These are phyloP conservation scores for Drosophila leonis DNA, from an alignment of 2,888 invertebrate genomes.

Conservation along the genomic window DNA sequence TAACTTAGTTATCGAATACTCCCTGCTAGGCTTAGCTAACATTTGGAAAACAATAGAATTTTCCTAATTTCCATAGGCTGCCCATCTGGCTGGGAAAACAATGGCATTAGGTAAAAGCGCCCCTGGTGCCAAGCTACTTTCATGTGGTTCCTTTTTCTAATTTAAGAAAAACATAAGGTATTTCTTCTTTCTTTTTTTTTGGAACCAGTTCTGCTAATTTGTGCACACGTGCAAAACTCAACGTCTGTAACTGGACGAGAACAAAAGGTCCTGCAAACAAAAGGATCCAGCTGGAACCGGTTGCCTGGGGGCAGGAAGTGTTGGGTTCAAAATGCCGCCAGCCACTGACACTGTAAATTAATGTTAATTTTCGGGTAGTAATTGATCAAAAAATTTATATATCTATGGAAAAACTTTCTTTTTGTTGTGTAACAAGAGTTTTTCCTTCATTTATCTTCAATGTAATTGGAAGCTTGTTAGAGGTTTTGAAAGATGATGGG, in stretches of 20 bases:
- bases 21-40: slow-evolving; percentile 21
- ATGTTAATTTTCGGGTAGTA: slow-evolving; percentile 72
- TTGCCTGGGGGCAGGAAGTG: slow-evolving; percentile 36
- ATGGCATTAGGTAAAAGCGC: slow-evolving; percentile 55
- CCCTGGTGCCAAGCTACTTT: slow-evolving; percentile 52
- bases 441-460: slow-evolving; percentile 66
- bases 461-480: slow-evolving; percentile 71
- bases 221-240: slow-evolving; percentile 75
- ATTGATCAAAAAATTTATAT: slow-evolving; percentile 68
- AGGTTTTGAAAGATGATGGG: slow-evolving; percentile 27
- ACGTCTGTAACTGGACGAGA: slow-evolving; percentile 37
- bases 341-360: slow-evolving; percentile 77
- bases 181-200: not conserved
- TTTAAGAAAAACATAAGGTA: slow-evolving; percentile 59
- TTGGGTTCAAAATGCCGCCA: slow-evolving; percentile 59
- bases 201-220: slow-evolving; percentile 79
- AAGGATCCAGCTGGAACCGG: slow-evolving; percentile 56
- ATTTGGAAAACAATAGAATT: slow-evolving; percentile 59
- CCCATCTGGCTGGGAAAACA: slow-evolving; percentile 70
- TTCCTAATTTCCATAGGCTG: slow-evolving; percentile 60
- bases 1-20: slow-evolving; percentile 29
- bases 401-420: slow-evolving; percentile 1
- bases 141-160: slow-evolving; percentile 37
- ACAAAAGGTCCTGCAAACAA: slow-evolving; percentile 53
- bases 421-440: slow-evolving; percentile 21